Evolutionary conservation across 2,888 invertebrate genomes (phyloP), one percentile per base, ranked within the genome.

Genomic region (Lochmaea crataegi): DNA sequence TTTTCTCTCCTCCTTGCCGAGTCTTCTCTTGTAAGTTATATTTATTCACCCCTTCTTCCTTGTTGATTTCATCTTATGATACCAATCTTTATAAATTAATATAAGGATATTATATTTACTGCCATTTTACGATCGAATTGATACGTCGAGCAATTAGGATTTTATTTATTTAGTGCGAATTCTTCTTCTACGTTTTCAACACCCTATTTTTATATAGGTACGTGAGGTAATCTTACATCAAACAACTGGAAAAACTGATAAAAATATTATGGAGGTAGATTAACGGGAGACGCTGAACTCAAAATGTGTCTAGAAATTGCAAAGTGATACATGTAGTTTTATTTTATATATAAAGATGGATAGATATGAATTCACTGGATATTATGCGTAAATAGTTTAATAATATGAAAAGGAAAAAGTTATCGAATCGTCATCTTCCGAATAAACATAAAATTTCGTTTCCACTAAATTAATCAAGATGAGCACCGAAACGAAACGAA

Each of bases 1-100:
- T 68, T 64, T 65, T 65, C 70, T 63, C 70, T 65, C 56, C 51
- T 53, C n/a, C 12, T 60, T 38, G n/a, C 10, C 18, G 2, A 16
- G 18, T 16, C 14, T 41, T 41, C 61, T 32, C 10, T 42, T 11
- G 53, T 53, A 53, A 45, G 18, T 18, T 75, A 76, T 73, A 76
- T 73, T 73, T 73, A 76, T 69, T 74, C 75, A 68, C 75, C 75
- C 77, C 77, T 75, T 76, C 18, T 75, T 72, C 56, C 53, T 70
- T 32, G 64, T 64, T 71, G 71, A 68, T 71, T 51, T 60, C 65
- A 71, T 68, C 65, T 56, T 48, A 68, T 60, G 68, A 65, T 68
- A 45, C 56, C 71, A 74, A 74, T 74, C 71, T 68, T 68, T 16
- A 51, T 68, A 68, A 71, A 74, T 74, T 71, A 74, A 74, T 74